Evolutionary conservation across 2,113 vertebrate genomes (phyloP).

Genomic region (Orcinus orca): DNA sequence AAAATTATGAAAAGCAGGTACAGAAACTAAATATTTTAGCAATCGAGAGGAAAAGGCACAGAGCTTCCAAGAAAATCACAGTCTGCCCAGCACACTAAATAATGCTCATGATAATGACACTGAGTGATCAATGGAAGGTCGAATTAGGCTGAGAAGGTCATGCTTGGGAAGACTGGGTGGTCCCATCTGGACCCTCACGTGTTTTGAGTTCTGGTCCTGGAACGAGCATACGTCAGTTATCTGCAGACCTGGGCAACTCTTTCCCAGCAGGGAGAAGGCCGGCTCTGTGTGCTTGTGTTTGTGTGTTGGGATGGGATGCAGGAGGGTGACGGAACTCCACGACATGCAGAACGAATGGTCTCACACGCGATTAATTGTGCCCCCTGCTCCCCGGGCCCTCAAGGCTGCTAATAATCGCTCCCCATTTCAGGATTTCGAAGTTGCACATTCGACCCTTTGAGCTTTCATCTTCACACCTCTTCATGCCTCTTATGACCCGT

Average conservation of each 20-base stretch:
- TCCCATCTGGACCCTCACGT: background rate
- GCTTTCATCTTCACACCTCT: conserved; percentile 71
- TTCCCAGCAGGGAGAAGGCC: background rate
- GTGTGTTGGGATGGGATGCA: background rate
- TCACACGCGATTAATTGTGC: background rate
- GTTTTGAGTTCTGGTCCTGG: background rate
- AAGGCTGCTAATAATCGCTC: conserved; percentile 53
- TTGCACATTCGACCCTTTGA: conserved; percentile 44
- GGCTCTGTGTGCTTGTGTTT: background rate
- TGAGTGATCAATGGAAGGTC: background rate
- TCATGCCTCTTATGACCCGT: conserved; percentile 68
- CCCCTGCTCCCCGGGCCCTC: background rate
- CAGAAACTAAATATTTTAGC: conserved; percentile 20
- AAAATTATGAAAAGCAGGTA: conserved; percentile 14
- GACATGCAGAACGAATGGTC: conserved; percentile 41
- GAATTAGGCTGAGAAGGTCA: background rate
- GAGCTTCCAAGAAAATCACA: background rate
- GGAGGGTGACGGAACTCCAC: background rate
- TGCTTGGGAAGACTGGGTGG: background rate
- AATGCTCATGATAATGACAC: background rate
- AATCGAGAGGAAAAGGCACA: background rate
- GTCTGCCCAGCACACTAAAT: background rate
- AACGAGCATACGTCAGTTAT: background rate
- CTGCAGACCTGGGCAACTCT: background rate
- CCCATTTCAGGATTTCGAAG: conserved; percentile 44